phyloP scores from a whole-genome alignment of 2,113 vertebrate species.

The Phylloscopus trochiloides region DNA sequence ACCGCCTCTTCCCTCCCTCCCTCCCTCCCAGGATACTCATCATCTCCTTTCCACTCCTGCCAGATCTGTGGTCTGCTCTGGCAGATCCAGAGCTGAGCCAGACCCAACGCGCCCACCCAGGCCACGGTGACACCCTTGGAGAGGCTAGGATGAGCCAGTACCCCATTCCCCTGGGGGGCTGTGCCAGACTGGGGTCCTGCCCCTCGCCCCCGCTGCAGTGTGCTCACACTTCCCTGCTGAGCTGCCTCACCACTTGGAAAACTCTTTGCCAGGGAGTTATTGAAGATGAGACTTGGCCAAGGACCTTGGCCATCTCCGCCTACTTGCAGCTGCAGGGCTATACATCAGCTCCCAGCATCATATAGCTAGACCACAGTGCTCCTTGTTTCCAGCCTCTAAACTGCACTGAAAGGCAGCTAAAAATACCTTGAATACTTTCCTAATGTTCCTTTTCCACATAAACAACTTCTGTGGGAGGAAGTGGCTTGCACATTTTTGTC shows the following conservation, averaged over 20 bases:
- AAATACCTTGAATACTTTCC: constrained; percentile 54
- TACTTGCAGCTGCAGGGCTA: constrained; percentile 22
- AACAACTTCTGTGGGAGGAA: constrained; percentile 50
- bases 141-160: neutral
- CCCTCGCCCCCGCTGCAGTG: neutral
- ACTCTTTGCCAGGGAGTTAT: neutral
- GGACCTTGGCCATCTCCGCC: neutral
- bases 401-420: constrained; percentile 33
- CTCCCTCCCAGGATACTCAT: neutral
- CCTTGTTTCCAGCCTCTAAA: constrained; percentile 7
- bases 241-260: neutral
- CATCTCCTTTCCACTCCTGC: neutral
- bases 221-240: neutral
- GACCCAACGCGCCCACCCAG: neutral
- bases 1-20: no score
- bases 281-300: neutral
- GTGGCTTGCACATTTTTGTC: constrained; percentile 44
- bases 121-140: neutral
- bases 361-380: constrained; percentile 33
- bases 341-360: constrained; percentile 14
- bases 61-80: neutral
- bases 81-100: neutral
- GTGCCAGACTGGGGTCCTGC: neutral
- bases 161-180: neutral
- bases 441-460: constrained; percentile 41